Conservation (phyloP, 1,140 invertebrate species). For the Euschistus heros region DNA sequence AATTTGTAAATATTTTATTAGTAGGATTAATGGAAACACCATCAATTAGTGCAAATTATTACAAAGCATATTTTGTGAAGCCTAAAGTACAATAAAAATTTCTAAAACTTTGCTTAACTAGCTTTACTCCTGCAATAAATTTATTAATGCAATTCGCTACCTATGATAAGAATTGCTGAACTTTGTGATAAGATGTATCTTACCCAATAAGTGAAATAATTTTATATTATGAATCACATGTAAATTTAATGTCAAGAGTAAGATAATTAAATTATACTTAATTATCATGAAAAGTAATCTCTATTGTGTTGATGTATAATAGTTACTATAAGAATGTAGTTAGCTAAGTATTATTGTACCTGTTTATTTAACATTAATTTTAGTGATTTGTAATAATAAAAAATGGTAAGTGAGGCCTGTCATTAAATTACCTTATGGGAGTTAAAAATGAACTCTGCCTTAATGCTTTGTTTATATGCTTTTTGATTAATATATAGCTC, state of each 20-base stretch:
- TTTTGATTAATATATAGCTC: slow-evolving; percentile 4
- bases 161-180: slow-evolving; percentile 5
- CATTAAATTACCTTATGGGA: background rate
- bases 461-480: slow-evolving; percentile 20
- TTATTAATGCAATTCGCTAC: slow-evolving; percentile 3
- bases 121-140: slow-evolving; percentile 3
- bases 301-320: background rate
- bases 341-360: slow-evolving; percentile 11
- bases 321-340: background rate
- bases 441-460: slow-evolving; percentile 4
- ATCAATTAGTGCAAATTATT: background rate
- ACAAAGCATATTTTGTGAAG: background rate
- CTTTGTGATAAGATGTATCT: slow-evolving; percentile 5
- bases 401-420: slow-evolving; percentile 1
- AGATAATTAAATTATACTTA: background rate
- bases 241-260: background rate
- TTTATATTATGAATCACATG: background rate
- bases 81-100: slow-evolving; percentile 3
- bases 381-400: slow-evolving; percentile 6
- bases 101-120: background rate
- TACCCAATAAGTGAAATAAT: slow-evolving; percentile 1
- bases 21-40: slow-evolving; percentile 1
- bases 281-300: slow-evolving; percentile 4
- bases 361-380: slow-evolving; percentile 16
- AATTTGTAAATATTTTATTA: background rate